These are phyloP conservation scores for Ophraella communa DNA, from an alignment of 2,888 invertebrate genomes.

Conservation along the genomic window DNA sequence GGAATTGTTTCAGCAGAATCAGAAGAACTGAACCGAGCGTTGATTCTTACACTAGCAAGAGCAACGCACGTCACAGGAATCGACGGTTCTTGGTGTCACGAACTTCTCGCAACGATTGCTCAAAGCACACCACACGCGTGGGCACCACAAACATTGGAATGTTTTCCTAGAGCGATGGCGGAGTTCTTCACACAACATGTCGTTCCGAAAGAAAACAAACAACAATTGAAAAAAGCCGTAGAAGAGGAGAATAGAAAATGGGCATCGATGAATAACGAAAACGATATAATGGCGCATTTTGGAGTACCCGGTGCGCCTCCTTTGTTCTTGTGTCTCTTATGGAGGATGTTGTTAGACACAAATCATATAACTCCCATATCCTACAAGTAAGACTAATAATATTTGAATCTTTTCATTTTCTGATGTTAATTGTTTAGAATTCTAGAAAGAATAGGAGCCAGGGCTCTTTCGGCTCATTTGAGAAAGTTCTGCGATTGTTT, in stretches of 20 bases:
- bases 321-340: slow-evolving; percentile 88
- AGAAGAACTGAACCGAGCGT: slow-evolving; percentile 90
- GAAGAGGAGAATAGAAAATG: slow-evolving; percentile 96
- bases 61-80: slow-evolving; percentile 94
- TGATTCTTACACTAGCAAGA: slow-evolving; percentile 91
- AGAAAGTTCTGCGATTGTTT: slow-evolving; percentile 95
- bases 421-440: slow-evolving; percentile 66
- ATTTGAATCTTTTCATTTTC: neutral
- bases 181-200: slow-evolving; percentile 90
- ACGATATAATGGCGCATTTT: slow-evolving; percentile 94
- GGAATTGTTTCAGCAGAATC: slow-evolving; percentile 91
- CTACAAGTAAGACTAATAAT: slow-evolving; percentile 90
- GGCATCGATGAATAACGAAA: slow-evolving; percentile 96
- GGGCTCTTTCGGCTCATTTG: slow-evolving; percentile 88
- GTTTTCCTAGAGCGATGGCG: slow-evolving; percentile 87
- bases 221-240: slow-evolving; percentile 87
- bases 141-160: slow-evolving; percentile 90
- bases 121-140: slow-evolving; percentile 95
- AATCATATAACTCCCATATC: slow-evolving; percentile 92
- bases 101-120: slow-evolving; percentile 87
- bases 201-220: slow-evolving; percentile 87
- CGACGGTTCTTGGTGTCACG: slow-evolving; percentile 87
- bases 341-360: slow-evolving; percentile 95
- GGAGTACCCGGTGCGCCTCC: slow-evolving; percentile 92
- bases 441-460: slow-evolving; percentile 89